Conservation (phyloP, 2,797 vertebrate species). For the Anolis apletophallus region DNA sequence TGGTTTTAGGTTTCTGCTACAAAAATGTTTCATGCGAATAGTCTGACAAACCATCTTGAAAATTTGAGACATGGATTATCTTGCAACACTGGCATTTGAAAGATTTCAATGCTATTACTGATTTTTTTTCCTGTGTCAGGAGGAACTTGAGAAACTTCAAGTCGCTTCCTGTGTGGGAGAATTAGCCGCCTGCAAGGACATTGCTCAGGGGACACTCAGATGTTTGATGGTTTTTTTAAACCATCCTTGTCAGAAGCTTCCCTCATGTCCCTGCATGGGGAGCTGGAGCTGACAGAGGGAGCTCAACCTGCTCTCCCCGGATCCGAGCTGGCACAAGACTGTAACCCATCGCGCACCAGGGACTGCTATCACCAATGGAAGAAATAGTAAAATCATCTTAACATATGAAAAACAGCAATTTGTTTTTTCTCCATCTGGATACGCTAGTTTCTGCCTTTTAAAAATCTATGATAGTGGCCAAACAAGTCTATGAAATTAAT, state of each 20-base stretch:
- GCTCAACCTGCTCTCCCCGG: too few species aligned
- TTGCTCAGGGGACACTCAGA: too few species aligned
- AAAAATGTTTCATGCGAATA: conserved; percentile 17
- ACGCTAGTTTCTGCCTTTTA: conserved; percentile 23
- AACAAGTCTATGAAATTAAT: not conserved
- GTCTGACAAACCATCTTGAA: not conserved
- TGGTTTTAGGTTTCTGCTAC: conserved; percentile 21
- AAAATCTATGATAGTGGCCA: conserved; percentile 2
- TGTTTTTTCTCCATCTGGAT: not conserved
- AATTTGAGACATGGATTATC: not conserved
- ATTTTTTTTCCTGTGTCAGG: too few species aligned
- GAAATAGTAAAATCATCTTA: not conserved
- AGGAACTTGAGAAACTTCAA: too few species aligned
- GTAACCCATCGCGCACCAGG: too few species aligned
- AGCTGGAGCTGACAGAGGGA: too few species aligned
- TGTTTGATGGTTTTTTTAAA: too few species aligned
- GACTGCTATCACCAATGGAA: not conserved
- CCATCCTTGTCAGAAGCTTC: too few species aligned
- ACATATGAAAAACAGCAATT: not conserved
- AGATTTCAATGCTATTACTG: not conserved
- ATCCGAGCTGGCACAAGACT: too few species aligned
- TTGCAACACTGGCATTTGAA: conserved; percentile 24
- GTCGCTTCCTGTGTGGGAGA: too few species aligned
- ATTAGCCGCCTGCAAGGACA: too few species aligned
- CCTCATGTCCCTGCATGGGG: too few species aligned